Evolutionary conservation across 2,797 vertebrate genomes (phyloP), one percentile per base, ranked within the genome.

Genomic region (Sciurus carolinensis): DNA sequence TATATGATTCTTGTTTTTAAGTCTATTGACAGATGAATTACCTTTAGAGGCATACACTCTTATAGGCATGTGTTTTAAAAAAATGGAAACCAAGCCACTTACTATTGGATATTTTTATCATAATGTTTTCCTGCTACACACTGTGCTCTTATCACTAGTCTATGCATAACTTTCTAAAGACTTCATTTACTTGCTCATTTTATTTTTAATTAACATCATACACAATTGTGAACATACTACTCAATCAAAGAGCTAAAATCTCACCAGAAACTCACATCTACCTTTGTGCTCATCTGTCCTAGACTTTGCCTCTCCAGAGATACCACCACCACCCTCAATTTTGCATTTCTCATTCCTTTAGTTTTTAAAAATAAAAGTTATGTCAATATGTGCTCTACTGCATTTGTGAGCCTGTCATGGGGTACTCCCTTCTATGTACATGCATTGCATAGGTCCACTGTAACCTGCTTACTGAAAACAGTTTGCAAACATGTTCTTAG

Each of bases 161-260:
- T 87, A 14, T 66, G n/a, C 12, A 26, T 62, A 59, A 50, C 22
- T 54, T 94, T 39, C 15, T 50, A 84, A 30, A 84, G 59, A 44
- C 52, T 54, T 93, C 73, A 33, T 91, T 75, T 62, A 20, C 28
- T 87, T 71, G 1, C 54, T 89, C 64, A 2, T 88, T 92, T 84
- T 69, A 66, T 87, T 95, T 96, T 22, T 80, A 75, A 93, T 83
- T 36, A 85, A 82, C 26, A 26, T 76, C 82, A 83, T 64, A 76
- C 94, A 77, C 33, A 86, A 42, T 33, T 52, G 8, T 36, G 9
- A 84, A 33, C 9, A 39, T 62, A 36, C 73, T 33, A 47, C 12
- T 42, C 33, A 86, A 62, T 14, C 69, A 66, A 36, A 66, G 73
- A 91, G 28, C 72, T 90, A 80, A 96, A 93, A 33, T 86, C 67